phyloP scores from a whole-genome alignment of 2,888 invertebrate genomes.

The Zaprionus lineosus region DNA sequence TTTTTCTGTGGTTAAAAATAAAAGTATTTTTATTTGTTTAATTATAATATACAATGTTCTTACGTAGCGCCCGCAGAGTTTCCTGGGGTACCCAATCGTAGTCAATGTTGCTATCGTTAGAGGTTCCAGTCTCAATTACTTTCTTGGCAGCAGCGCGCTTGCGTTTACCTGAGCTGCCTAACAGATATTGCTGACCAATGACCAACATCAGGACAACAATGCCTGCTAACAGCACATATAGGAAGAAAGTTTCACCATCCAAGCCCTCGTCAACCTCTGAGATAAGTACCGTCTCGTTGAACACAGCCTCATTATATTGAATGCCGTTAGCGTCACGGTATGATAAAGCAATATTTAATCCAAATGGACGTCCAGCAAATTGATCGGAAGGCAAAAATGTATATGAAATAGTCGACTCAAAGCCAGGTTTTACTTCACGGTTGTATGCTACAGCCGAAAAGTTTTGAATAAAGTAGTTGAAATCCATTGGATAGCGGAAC shows the following conservation, averaged over 20 bases:
- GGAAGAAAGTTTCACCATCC: constrained; percentile 99
- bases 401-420: constrained; percentile 97
- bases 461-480: constrained; percentile 98
- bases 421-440: constrained; percentile 92
- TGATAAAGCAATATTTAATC: constrained; percentile 94
- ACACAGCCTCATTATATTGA: constrained; percentile 92
- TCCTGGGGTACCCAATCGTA: constrained; percentile 99
- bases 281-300: constrained; percentile 98
- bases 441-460: constrained; percentile 96
- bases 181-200: constrained; percentile 93
- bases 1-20: constrained; percentile 85
- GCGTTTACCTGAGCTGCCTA: constrained; percentile 91
- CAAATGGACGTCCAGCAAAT: constrained; percentile 98
- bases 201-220: constrained; percentile 93
- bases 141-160: constrained; percentile 84
- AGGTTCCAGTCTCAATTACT: constrained; percentile 95
- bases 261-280: constrained; percentile 98
- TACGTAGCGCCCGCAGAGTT: constrained; percentile 92
- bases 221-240: constrained; percentile 97
- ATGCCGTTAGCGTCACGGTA: constrained; percentile 90
- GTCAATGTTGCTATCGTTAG: constrained; percentile 94
- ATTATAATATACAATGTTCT: constrained; percentile 82
- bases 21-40: background rate
- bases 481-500: constrained; percentile 99
- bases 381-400: constrained; percentile 97